These are phyloP conservation scores for Apis florea DNA, from an alignment of 1,140 invertebrate genomes.

Conservation along the genomic window DNA sequence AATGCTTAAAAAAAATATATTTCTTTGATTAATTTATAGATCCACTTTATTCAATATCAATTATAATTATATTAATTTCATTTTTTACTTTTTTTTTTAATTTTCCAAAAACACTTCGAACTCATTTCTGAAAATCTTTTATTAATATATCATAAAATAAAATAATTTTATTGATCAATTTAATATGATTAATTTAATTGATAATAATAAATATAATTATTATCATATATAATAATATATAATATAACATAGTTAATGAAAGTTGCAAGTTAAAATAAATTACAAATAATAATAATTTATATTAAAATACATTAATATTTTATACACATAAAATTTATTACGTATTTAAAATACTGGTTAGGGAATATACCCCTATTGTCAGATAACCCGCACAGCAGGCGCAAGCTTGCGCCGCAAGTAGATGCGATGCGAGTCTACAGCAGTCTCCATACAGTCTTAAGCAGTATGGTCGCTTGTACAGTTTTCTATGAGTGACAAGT, in stretches of 20 bases:
- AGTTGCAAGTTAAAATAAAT: background rate
- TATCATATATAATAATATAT: too few relatives aligned
- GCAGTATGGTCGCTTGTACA: constrained; percentile 47
- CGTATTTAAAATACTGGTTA: background rate
- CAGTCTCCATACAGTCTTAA: constrained; percentile 9
- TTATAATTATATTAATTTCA: constrained; percentile 8
- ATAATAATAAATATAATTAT: too few relatives aligned
- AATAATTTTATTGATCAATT: background rate
- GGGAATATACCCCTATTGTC: constrained; percentile 33
- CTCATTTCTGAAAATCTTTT: background rate
- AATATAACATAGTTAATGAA: too few relatives aligned
- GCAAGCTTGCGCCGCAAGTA: constrained; percentile 27
- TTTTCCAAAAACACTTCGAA: background rate
- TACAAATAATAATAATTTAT: background rate
- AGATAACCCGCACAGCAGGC: constrained; percentile 19
- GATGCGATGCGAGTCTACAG: constrained; percentile 28
- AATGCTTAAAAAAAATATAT: background rate
- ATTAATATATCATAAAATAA: too few relatives aligned
- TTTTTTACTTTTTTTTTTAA: too few relatives aligned
- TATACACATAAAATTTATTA: background rate
- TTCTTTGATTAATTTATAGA: background rate
- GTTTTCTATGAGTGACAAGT: constrained; percentile 38
- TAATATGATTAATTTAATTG: background rate
- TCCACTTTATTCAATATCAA: background rate
- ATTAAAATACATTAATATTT: background rate